Conservation (phyloP, 2,113 vertebrate species). For the Erythrocercus mccallii region DNA sequence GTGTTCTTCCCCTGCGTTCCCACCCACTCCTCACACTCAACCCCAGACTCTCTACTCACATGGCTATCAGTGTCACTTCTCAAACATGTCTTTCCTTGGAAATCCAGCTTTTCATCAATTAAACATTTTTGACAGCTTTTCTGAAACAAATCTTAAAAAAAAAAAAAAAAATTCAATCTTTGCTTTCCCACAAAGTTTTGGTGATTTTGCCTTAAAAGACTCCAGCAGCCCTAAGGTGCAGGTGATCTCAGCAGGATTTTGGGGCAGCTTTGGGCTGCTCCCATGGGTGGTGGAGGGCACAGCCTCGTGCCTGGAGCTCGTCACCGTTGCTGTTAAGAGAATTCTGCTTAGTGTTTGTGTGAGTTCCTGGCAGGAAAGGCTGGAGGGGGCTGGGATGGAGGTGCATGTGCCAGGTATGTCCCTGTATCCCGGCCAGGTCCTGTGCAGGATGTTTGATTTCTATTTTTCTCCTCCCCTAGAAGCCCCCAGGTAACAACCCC, state of each 20-base stretch:
- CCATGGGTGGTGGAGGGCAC: not conserved
- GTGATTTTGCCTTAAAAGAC: not conserved
- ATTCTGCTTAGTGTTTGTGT: rapidly evolving
- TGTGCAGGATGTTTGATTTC: not conserved
- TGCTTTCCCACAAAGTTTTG: not conserved
- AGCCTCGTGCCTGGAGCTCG: not conserved
- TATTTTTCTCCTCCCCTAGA: not conserved
- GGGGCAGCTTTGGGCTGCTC: not conserved
- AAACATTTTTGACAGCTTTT: slow-evolving; percentile 66
- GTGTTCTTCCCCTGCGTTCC: slow-evolving; percentile 27
- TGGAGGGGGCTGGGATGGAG: not conserved
- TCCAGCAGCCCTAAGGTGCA: rapidly evolving
- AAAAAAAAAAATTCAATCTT: not conserved
- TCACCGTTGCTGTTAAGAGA: not conserved
- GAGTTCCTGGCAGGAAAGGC: not conserved
- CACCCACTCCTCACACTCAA: slow-evolving; percentile 47
- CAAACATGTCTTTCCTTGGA: slow-evolving; percentile 33
- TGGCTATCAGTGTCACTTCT: slow-evolving; percentile 61
- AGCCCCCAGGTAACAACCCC: rapidly evolving
- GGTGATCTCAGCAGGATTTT: not conserved
- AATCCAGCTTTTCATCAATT: slow-evolving; percentile 65
- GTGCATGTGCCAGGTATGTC: rapidly evolving
- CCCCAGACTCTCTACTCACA: slow-evolving; percentile 43
- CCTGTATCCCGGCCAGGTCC: not conserved
- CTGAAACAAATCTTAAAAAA: not conserved